phyloP scores from a whole-genome alignment of 2,797 vertebrate species.

The Myotis daubentonii region DNA sequence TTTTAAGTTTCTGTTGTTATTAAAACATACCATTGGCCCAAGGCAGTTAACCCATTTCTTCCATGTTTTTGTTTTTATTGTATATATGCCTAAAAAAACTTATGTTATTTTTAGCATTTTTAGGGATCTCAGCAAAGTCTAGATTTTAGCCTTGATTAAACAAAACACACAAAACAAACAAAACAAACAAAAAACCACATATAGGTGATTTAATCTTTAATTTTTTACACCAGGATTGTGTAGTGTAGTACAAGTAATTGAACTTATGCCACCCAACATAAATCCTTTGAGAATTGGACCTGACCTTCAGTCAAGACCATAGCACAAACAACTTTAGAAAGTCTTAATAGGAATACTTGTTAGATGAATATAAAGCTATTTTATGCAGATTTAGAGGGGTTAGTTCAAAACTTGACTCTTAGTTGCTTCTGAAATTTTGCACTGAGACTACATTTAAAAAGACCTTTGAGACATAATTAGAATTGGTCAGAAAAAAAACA shows the following conservation, averaged over 20 bases:
- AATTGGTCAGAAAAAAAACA: neutral
- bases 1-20: neutral
- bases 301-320: neutral
- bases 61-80: neutral
- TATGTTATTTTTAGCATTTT: conserved; percentile 5
- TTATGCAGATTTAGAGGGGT: neutral
- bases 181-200: neutral
- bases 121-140: neutral
- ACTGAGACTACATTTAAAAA: neutral
- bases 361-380: neutral
- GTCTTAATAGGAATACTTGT: neutral
- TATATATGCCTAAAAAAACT: neutral
- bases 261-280: neutral
- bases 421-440: neutral
- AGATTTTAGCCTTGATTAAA: neutral
- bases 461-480: neutral
- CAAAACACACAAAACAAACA: too few species aligned
- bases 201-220: neutral
- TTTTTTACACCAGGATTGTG: neutral
- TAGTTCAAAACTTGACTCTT: neutral
- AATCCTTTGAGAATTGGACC: neutral
- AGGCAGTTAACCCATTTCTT: neutral
- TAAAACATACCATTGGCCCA: neutral
- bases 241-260: neutral
- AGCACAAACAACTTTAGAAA: neutral